Conservation (phyloP, 2,888 invertebrate genomes). For the Micoletzkya japonica region DNA sequence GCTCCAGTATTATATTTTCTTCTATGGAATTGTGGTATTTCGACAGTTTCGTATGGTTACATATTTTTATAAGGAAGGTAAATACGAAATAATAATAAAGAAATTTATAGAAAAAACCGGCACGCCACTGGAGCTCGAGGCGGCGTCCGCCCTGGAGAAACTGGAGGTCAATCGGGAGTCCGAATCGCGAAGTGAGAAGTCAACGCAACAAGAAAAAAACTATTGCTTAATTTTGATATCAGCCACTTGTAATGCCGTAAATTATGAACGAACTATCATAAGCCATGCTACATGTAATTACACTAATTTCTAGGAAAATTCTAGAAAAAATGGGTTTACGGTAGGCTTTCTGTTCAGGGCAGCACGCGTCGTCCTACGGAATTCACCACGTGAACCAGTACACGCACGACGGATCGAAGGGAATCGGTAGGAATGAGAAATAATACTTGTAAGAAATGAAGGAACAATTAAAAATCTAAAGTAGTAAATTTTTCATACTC, state of each 20-base stretch:
- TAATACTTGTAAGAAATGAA: background rate
- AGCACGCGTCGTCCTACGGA: constrained; percentile 11
- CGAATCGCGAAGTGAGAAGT: constrained; percentile 6
- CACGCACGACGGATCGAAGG: constrained; percentile 25
- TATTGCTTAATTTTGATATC: too few species aligned
- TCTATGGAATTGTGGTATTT: too few species aligned
- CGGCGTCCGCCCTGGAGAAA: constrained; percentile 14
- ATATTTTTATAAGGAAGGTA: too few species aligned
- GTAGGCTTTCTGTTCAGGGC: constrained; percentile 5
- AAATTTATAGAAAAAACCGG: background rate
- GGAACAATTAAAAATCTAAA: background rate
- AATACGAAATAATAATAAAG: too few species aligned
- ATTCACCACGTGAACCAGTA: background rate
- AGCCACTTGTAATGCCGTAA: too few species aligned
- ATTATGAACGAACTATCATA: too few species aligned
- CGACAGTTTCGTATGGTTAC: too few species aligned
- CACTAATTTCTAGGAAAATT: too few species aligned
- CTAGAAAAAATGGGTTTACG: too few species aligned
- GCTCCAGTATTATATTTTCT: too few species aligned
- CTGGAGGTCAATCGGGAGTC: constrained; percentile 12
- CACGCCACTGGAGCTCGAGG: background rate
- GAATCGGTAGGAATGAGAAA: constrained; percentile 1
- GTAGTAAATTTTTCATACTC: background rate
- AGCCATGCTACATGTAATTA: too few species aligned
- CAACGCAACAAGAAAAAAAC: too few species aligned